Evolutionary conservation across 2,113 vertebrate species (phyloP).

Genomic region (Sorex araneus): DNA sequence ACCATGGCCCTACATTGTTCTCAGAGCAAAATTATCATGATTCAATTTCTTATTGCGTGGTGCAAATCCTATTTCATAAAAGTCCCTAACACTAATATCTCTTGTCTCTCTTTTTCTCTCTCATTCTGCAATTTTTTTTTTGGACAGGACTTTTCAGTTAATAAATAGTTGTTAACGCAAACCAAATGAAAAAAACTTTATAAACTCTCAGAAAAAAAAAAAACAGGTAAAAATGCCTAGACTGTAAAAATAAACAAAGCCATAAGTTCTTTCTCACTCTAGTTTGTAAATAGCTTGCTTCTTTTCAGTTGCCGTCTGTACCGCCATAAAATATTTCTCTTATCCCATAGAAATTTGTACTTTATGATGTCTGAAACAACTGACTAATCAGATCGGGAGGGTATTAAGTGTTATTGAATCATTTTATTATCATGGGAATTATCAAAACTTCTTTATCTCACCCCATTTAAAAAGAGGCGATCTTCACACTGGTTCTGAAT

Average conservation of each 20-base stretch:
- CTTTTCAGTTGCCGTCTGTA: neutral
- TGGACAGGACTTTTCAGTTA: neutral
- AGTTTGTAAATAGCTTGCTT: neutral
- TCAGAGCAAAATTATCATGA: neutral
- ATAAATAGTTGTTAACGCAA: neutral
- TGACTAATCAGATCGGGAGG: neutral
- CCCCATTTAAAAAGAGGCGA: neutral
- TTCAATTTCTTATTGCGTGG: neutral
- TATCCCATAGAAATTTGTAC: neutral
- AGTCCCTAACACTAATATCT: neutral
- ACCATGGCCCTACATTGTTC: neutral
- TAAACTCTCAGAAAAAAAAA: conserved; percentile 45
- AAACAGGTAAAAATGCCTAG: neutral
- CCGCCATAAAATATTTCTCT: neutral
- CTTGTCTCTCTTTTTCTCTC: neutral
- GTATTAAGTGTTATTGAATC: neutral
- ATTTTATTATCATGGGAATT: neutral
- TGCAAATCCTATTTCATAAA: neutral
- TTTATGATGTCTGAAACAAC: conserved; percentile 21
- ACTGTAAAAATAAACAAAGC: neutral
- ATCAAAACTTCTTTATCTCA: neutral
- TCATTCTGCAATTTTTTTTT: too few relatives aligned
- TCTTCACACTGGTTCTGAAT: neutral
- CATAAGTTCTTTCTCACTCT: neutral
- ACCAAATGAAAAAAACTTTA: neutral